Evolutionary conservation across 2,113 vertebrate species (phyloP).

Genomic region (Thunnus maccoyii): DNA sequence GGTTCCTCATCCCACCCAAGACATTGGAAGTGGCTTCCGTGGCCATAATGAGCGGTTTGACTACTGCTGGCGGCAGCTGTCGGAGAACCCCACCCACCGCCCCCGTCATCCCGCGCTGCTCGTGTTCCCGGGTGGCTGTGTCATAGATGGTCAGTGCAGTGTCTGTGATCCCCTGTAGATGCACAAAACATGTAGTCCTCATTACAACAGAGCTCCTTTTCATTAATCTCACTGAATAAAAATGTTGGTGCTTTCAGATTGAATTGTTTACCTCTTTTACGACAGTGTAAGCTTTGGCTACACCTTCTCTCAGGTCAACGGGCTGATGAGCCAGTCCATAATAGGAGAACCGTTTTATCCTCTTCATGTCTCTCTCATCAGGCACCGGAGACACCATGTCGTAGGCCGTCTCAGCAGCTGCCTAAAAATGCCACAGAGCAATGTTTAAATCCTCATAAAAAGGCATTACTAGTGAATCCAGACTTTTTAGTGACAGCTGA

Average conservation of each 20-base stretch:
- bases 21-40: conserved; percentile 98
- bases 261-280: conserved; percentile 92
- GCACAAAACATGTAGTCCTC: conserved; percentile 12
- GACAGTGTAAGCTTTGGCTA: conserved; percentile 97
- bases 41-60: conserved; percentile 96
- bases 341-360: conserved; percentile 89
- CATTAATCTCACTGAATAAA: neutral
- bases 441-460: neutral
- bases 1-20: conserved; percentile 97
- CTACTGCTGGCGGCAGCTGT: conserved; percentile 95
- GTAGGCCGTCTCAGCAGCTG: conserved; percentile 97
- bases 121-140: conserved; percentile 96
- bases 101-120: conserved; percentile 96
- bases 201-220: neutral
- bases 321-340: conserved; percentile 95
- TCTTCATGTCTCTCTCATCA: conserved; percentile 89
- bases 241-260: neutral
- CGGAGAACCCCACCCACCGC: conserved; percentile 97
- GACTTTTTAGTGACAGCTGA: neutral
- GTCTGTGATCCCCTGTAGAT: conserved; percentile 92
- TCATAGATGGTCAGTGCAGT: conserved; percentile 97
- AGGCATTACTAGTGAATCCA: neutral
- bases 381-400: conserved; percentile 98
- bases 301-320: conserved; percentile 95
- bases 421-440: conserved; percentile 77